Conservation (phyloP, 2,888 invertebrate genomes). For the Diarsia dahlii region DNA sequence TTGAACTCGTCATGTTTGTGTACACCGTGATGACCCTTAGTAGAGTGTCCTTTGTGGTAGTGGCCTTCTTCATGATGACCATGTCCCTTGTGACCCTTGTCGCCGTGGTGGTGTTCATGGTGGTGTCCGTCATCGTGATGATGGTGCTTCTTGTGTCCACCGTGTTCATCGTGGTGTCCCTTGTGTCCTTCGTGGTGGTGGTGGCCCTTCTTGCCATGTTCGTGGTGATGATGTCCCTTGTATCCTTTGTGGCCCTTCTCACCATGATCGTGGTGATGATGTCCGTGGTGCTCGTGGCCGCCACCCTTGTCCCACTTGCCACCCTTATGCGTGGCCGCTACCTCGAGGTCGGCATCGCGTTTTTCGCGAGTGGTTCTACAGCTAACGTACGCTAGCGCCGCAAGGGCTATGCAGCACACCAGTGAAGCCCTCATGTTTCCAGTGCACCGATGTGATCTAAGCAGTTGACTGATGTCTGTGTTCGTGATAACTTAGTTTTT, state of each 20-base stretch:
- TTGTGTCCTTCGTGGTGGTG: constrained; percentile 93
- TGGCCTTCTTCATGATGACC: constrained; percentile 91
- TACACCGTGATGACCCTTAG: constrained; percentile 96
- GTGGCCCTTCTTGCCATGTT: constrained; percentile 93
- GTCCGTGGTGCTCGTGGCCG: constrained; percentile 92
- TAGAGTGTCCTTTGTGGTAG: constrained; percentile 96
- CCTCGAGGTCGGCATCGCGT: constrained; percentile 89
- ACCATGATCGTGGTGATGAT: constrained; percentile 92
- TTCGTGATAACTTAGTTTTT: constrained; percentile 81
- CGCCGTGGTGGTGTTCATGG: constrained; percentile 92
- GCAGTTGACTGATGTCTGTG: constrained; percentile 82
- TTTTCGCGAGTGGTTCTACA: constrained; percentile 87
- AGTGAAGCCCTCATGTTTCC: constrained; percentile 83
- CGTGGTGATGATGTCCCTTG: constrained; percentile 91
- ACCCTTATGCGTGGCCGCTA: constrained; percentile 85
- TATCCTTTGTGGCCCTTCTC: constrained; percentile 95
- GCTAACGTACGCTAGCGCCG: constrained; percentile 89
- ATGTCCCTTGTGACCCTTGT: constrained; percentile 92
- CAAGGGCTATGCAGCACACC: constrained; percentile 84
- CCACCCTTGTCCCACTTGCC: constrained; percentile 91
- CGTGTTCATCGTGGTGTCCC: constrained; percentile 92
- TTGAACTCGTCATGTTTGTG: constrained; percentile 96
- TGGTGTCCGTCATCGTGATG: constrained; percentile 93
- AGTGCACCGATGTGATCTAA: constrained; percentile 77
- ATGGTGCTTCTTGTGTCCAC: constrained; percentile 92